Evolutionary conservation across 1,140 invertebrate species (phyloP).

Genomic region (Leptinotarsa defecta): DNA sequence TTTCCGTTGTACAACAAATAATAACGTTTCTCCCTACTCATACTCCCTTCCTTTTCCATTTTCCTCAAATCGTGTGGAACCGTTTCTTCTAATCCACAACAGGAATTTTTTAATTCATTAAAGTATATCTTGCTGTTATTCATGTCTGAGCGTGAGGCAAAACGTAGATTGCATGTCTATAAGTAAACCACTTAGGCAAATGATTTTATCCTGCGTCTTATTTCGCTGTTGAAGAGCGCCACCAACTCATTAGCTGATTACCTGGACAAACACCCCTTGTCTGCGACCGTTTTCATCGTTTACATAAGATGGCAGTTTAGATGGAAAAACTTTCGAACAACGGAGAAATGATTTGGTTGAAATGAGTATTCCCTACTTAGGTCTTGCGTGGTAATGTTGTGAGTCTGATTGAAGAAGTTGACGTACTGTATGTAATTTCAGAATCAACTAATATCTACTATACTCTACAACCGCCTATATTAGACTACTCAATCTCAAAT

Average conservation of each 20-base stretch:
- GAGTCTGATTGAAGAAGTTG: too few species aligned
- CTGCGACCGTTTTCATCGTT: neutral
- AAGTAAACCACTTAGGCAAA: constrained; percentile 24
- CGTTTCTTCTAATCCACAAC: constrained; percentile 6
- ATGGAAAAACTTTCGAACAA: neutral
- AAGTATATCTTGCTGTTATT: constrained; percentile 15
- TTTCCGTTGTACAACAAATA: too few species aligned
- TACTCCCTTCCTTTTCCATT: too few species aligned
- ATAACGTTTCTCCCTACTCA: too few species aligned
- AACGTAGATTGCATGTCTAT: constrained; percentile 22
- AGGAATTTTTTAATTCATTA: constrained; percentile 20
- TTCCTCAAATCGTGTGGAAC: neutral
- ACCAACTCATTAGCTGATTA: constrained; percentile 21
- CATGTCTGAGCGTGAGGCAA: constrained; percentile 18
- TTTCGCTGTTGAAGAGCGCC: constrained; percentile 12
- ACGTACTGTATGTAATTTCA: too few species aligned
- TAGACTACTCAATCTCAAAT: too few species aligned
- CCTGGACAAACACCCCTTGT: constrained; percentile 10
- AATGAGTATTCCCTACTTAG: too few species aligned
- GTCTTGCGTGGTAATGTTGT: too few species aligned
- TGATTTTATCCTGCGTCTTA: constrained; percentile 21
- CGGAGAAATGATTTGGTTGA: too few species aligned
- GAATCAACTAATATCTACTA: too few species aligned
- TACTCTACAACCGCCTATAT: too few species aligned
- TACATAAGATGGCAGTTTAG: neutral